Percentiles rank a stretch among this genome's conserved stretches.
Conservation (phyloP, 2,113 vertebrate species). For the Vimba vimba region DNA sequence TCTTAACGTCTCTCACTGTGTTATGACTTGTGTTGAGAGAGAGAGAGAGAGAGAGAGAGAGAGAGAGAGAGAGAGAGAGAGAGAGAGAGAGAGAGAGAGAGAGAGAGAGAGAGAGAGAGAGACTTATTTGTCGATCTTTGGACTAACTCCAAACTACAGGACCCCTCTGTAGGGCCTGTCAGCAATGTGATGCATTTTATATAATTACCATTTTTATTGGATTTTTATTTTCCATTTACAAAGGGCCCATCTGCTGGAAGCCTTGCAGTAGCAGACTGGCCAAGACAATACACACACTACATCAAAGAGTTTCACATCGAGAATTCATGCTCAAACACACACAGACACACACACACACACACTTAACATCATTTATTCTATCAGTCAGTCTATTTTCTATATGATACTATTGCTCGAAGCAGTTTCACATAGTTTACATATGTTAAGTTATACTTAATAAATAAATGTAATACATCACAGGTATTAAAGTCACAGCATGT, state of each 20-base stretch:
- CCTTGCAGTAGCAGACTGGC: conserved; percentile 67
- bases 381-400: conserved; percentile 3
- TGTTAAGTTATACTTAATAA: too few relatives aligned
- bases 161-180: conserved; percentile 63
- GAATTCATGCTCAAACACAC: conserved; percentile 31
- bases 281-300: conserved; percentile 64
- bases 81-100: conserved; percentile 47
- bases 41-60: conserved; percentile 53
- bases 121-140: conserved; percentile 69
- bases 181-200: conserved; percentile 71
- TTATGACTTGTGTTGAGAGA: conserved; percentile 60
- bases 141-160: conserved; percentile 60
- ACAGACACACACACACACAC: conserved; percentile 13
- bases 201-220: conserved; percentile 86
- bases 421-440: background rate
- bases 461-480: too few relatives aligned
- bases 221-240: conserved; percentile 81
- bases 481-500: too few relatives aligned
- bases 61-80: conserved; percentile 52
- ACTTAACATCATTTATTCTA: conserved; percentile 26
- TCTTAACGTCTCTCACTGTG: conserved; percentile 60
- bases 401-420: background rate
- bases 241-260: conserved; percentile 79
- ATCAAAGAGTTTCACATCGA: conserved; percentile 66
- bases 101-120: conserved; percentile 59